Conservation (phyloP, 2,797 vertebrate species). For the Anolis apletophallus region DNA sequence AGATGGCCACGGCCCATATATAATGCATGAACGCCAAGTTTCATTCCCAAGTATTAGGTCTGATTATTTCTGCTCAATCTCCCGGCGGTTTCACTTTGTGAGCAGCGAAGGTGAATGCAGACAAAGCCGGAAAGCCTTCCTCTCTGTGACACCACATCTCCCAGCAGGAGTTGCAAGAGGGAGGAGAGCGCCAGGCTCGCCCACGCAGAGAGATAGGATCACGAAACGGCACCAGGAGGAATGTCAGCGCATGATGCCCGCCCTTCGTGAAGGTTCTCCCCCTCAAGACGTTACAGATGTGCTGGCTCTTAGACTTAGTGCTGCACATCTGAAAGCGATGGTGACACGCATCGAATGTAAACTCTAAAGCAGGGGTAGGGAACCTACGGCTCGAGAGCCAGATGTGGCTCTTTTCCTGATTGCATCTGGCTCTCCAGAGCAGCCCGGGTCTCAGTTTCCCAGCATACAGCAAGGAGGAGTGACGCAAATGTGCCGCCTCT, state of each 20-base stretch:
- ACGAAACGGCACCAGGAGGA: background rate
- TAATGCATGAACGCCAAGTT: background rate
- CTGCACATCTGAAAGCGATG: background rate
- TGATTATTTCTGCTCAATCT: background rate
- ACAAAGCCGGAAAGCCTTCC: background rate
- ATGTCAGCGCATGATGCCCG: background rate
- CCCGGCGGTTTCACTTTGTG: background rate
- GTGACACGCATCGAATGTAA: too few relatives aligned
- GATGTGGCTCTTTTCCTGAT: too few relatives aligned
- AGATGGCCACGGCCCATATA: background rate
- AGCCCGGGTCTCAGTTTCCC: too few relatives aligned
- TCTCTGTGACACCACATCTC: background rate
- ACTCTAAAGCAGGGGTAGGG: too few relatives aligned
- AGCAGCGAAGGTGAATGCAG: too few relatives aligned
- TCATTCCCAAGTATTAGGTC: background rate
- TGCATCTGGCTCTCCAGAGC: too few relatives aligned
- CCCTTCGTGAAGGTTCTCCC: background rate
- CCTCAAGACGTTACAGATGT: background rate
- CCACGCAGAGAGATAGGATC: background rate
- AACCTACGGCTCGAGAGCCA: too few relatives aligned
- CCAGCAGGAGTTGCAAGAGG: conserved; percentile 25
- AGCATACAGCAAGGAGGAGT: too few relatives aligned
- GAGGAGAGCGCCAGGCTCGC: conserved; percentile 30
- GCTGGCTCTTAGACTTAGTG: background rate
- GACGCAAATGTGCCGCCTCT: too few relatives aligned